phyloP scores from a whole-genome alignment of 2,797 vertebrate species.

The Gymnocypris eckloni region DNA sequence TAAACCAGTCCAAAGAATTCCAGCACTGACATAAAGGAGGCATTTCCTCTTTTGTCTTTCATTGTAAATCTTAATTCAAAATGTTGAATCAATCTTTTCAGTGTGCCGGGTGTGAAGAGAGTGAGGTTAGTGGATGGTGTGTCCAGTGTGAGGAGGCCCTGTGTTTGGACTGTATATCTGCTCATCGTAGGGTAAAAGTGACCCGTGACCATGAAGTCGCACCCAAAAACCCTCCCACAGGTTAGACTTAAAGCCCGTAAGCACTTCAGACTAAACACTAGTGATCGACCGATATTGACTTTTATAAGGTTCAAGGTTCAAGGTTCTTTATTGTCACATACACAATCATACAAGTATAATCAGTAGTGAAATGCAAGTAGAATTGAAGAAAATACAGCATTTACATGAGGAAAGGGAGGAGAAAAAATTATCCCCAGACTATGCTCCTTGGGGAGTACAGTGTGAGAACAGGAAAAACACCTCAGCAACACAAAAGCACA shows the following conservation, averaged over 20 bases:
- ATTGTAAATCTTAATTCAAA: not conserved
- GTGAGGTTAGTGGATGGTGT: constrained; percentile 79
- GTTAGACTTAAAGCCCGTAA: not conserved
- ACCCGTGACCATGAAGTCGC: constrained; percentile 81
- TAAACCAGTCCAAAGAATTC: not conserved
- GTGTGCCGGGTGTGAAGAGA: constrained; percentile 85
- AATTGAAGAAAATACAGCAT: too few relatives aligned
- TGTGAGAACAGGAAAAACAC: too few relatives aligned
- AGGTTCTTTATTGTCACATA: too few relatives aligned
- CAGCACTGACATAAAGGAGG: not conserved
- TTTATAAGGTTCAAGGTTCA: too few relatives aligned
- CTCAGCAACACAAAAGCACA: too few relatives aligned
- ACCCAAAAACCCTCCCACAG: constrained; percentile 48
- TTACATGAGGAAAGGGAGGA: too few relatives aligned
- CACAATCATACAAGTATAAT: too few relatives aligned
- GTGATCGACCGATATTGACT: too few relatives aligned
- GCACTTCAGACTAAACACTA: not conserved
- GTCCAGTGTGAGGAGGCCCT: constrained; percentile 83
- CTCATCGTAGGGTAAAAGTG: constrained; percentile 84
- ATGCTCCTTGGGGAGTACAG: too few relatives aligned
- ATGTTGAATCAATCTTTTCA: constrained; percentile 63
- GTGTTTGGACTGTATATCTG: constrained; percentile 82
- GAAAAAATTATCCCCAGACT: too few relatives aligned
- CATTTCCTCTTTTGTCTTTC: not conserved
- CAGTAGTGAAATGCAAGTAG: too few relatives aligned